These are phyloP conservation scores for Callionymus lyra DNA, from an alignment of 2,113 vertebrate species.

Conservation along the genomic window DNA sequence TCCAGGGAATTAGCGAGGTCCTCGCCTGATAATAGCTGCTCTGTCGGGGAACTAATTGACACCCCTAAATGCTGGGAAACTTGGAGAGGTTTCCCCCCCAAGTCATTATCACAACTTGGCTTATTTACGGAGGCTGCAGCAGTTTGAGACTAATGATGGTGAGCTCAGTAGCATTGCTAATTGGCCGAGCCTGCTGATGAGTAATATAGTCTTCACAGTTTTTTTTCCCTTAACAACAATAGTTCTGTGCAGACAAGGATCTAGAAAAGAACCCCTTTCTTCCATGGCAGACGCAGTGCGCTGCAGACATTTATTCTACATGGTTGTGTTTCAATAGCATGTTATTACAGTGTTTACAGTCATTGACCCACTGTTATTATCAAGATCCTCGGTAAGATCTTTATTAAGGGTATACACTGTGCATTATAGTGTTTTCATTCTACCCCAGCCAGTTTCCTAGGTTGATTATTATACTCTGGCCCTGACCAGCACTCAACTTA, in stretches of 20 bases:
- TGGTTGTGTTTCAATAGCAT: background rate
- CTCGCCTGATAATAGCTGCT: constrained; percentile 16
- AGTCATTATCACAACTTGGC: constrained; percentile 45
- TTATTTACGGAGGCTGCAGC: constrained; percentile 48
- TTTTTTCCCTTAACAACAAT: constrained; percentile 35
- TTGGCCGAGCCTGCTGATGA: constrained; percentile 56
- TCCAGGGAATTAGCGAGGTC: constrained; percentile 22
- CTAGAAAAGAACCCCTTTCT: constrained; percentile 6
- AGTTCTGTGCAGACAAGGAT: constrained; percentile 41
- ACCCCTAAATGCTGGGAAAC: constrained; percentile 38
- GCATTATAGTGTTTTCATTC: background rate
- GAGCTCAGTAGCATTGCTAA: constrained; percentile 48
- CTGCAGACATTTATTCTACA: background rate
- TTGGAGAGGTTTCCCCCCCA: constrained; percentile 13
- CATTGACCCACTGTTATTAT: constrained; percentile 10
- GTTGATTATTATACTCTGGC: too few relatives aligned
- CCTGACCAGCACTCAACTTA: too few relatives aligned
- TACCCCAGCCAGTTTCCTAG: too few relatives aligned
- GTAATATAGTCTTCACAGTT: constrained; percentile 30
- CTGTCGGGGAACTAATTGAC: constrained; percentile 36
- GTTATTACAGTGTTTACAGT: constrained; percentile 10
- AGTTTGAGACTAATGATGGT: constrained; percentile 55
- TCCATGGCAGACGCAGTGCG: background rate
- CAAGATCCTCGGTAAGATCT: background rate
- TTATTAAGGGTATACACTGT: constrained; percentile 3